Evolutionary conservation across 1,140 invertebrate species (phyloP), one percentile per base, ranked within the genome.

Genomic region (Drosophila guanche): DNA sequence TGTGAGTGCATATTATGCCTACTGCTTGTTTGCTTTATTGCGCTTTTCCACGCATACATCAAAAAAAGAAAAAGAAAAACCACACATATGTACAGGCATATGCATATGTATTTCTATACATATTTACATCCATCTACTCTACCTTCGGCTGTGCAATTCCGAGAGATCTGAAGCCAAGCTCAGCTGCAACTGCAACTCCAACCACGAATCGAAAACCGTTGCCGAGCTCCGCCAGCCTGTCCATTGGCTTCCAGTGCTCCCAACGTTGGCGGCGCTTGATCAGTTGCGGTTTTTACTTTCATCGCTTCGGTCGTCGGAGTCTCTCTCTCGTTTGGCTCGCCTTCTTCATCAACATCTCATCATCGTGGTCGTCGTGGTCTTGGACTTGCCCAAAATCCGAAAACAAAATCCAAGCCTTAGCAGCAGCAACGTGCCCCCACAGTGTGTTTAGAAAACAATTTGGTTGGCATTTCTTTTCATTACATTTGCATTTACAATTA

Each of bases 201-300:
- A 27, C 45, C 45, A 40, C 55, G 46, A 67, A 55, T 80, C 25
- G 16, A 20, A 20, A 20, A 20, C 0, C 16, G 52, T 56, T 52
- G 55, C 72, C 54, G 41, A 67, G 51, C 59, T 63, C 40, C 22
- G 52, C 54, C 46, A 48, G 55, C 55, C 33, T 55, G 75, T 75
- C 58, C 65, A 63, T 77, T 77, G 59, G 70, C 74, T 83, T 76
- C 72, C 56, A 79, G 33, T 10, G 51, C 62, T 75, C 47, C 77
- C 58, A 57, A 53, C 53, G 57, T 51, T 60, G 45, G 66, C 56
- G 83, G 78, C 70, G 85, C 85, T 78, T 90, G 88, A 90, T 90
- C 89, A 90, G 89, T 90, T 79, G 85, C 85, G 85, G 86, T 88
- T 90, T 90, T 90, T 89, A 90, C 89, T 90, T 90, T 90, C 89